Conservation (phyloP, 2,113 vertebrate genomes). For the Oplegnathus fasciatus region DNA sequence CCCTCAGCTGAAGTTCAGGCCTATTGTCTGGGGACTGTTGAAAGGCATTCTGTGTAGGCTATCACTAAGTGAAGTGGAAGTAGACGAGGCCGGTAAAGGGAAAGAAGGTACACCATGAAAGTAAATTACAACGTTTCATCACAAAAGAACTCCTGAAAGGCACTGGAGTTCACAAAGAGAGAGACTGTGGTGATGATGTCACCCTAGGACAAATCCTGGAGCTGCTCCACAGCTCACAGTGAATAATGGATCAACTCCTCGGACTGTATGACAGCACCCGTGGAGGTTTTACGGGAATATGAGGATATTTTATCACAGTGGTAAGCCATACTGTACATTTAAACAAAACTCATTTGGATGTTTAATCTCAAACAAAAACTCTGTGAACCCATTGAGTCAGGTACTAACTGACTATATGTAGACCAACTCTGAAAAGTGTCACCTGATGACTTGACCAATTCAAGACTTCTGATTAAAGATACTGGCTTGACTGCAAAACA, state of each 20-base stretch:
- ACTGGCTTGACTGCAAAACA: background rate
- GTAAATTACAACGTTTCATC: conserved; percentile 71
- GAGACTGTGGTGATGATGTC: conserved; percentile 42
- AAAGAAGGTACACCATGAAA: conserved; percentile 52
- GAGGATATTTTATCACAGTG: background rate
- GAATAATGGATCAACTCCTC: conserved; percentile 48
- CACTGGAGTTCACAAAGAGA: conserved; percentile 48
- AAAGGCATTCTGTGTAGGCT: conserved; percentile 75
- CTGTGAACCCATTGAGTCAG: background rate
- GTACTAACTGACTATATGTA: background rate
- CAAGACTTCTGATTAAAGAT: background rate
- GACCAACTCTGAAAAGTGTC: background rate
- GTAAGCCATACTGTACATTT: background rate
- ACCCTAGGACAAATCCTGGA: conserved; percentile 43
- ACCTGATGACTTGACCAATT: background rate
- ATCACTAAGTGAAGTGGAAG: conserved; percentile 69
- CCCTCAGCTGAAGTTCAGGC: conserved; percentile 52
- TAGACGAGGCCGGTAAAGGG: conserved; percentile 42
- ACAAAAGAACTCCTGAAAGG: conserved; percentile 66
- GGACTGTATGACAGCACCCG: conserved; percentile 20
- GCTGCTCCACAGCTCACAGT: conserved; percentile 28
- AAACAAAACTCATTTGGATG: conserved; percentile 17
- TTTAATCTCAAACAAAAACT: background rate
- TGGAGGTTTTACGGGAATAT: conserved; percentile 1
- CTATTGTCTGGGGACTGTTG: conserved; percentile 61